These are phyloP conservation scores for Amazona ochrocephala DNA, from an alignment of 2,797 vertebrate species.

Conservation along the genomic window DNA sequence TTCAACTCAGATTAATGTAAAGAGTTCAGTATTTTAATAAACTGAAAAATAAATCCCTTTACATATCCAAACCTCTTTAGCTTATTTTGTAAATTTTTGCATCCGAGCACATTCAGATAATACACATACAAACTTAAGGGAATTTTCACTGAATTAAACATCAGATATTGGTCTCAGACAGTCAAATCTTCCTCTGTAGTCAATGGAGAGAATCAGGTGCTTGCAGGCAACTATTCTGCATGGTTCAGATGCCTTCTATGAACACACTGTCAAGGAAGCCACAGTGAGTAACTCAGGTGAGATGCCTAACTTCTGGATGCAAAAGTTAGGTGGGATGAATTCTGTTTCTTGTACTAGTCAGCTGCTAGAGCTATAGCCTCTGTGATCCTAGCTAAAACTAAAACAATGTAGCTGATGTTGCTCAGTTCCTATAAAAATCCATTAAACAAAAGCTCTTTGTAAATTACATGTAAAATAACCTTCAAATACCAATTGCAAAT, in stretches of 20 bases:
- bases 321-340: background rate
- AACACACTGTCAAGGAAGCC: background rate
- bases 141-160: background rate
- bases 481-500: background rate
- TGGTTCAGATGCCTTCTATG: background rate
- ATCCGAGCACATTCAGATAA: background rate
- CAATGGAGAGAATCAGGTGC: background rate
- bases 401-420: background rate
- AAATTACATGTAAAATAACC: background rate
- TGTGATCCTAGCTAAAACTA: background rate
- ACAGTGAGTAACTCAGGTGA: background rate
- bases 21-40: constrained; percentile 5
- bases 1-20: background rate
- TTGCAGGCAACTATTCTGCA: background rate
- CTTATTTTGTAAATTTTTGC: background rate
- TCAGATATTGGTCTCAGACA: background rate
- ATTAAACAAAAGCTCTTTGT: background rate
- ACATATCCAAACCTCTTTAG: background rate
- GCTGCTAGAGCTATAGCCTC: background rate
- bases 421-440: background rate
- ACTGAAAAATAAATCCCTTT: constrained; percentile 5
- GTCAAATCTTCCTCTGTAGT: background rate
- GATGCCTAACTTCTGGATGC: background rate
- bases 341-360: background rate
- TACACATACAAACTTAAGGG: background rate